Base-by-base conservation (phyloP, 2,888 invertebrate genomes). In the Dorcus hopei region DNA sequence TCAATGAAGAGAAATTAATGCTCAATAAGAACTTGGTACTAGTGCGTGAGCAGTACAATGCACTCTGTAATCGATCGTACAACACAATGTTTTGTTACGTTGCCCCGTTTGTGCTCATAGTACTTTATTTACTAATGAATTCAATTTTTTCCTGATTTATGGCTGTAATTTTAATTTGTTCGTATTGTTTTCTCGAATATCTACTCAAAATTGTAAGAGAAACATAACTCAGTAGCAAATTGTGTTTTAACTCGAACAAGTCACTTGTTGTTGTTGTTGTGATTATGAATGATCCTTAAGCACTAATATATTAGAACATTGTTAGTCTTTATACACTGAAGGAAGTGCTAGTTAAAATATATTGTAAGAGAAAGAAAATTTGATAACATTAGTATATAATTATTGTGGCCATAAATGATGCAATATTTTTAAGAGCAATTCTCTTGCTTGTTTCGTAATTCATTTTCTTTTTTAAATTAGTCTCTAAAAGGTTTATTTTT, bases 71-170 rank as follows among this genome's bases (percentile, higher is more conserved):
- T 72, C 81, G 83, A 60, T 83, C 83, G 61, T 83, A 84, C 74
- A 82, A 83, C 74, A 85, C 85, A 65, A 79, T 80, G 68, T 80
- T 85, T 64, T 82, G 83, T 63, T 81, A 85, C 62, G 77, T 83
- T n/a, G 80, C 83, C 62, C 86, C 86, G 41, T 73, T 87, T 65
- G 78, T 82, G 49, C 77, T 84, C 61, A 83, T 82, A 66, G 77
- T 83, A 66, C 75, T 86, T 40, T 87, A 85, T 82, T 80, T 85
- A 78, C 76, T 86, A 68, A 76, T 87, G 68, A 81, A 82, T 69
- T 82, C 83, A 11, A 80, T 81, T 76, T 73, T 83, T 69, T 85
- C 86, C 78, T 86, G 86, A 86, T 85, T 79, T 72, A 84, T 83
- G 74, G 84, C 83, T 77, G 79, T 77, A 45, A 68, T 77, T 67